These are phyloP conservation scores for Synanthedon vespiformis DNA, from an alignment of 2,888 invertebrate genomes.

Conservation along the genomic window DNA sequence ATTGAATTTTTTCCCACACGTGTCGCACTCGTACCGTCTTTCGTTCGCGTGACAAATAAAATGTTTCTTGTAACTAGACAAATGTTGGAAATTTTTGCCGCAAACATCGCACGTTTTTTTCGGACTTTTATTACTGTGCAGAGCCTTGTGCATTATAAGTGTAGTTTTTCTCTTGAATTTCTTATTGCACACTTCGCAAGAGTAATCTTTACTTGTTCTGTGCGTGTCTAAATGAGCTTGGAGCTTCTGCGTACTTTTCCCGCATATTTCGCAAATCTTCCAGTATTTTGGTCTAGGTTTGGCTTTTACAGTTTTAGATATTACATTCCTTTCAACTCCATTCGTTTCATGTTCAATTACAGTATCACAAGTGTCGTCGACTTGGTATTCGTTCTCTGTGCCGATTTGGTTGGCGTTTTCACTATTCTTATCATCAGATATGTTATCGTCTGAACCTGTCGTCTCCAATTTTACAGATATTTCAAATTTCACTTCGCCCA, in stretches of 20 bases:
- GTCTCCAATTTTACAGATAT: constrained; percentile 37
- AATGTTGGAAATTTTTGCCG: constrained; percentile 63
- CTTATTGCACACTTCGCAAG: constrained; percentile 59
- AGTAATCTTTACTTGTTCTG: constrained; percentile 41
- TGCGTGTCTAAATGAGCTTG: constrained; percentile 55
- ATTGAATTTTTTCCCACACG: constrained; percentile 67
- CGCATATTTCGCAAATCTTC: constrained; percentile 62
- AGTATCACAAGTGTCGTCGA: constrained; percentile 4
- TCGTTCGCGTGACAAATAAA: constrained; percentile 66
- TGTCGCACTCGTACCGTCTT: constrained; percentile 59
- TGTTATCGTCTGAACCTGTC: constrained; percentile 15
- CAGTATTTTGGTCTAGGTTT: constrained; percentile 28
- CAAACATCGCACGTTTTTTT: constrained; percentile 64
- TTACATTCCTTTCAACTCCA: background rate
- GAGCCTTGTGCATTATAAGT: constrained; percentile 49
- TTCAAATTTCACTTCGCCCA: background rate
- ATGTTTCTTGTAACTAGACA: constrained; percentile 62
- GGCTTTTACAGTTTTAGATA: constrained; percentile 4
- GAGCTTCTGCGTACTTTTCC: constrained; percentile 52
- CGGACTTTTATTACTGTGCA: constrained; percentile 50
- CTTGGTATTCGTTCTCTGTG: constrained; percentile 16
- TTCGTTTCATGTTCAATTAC: background rate
- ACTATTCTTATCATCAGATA: constrained; percentile 10
- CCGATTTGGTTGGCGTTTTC: constrained; percentile 20
- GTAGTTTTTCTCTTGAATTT: constrained; percentile 63